phyloP scores from a whole-genome alignment of 2,888 invertebrate species.

The Hypselothyrea guttata region DNA sequence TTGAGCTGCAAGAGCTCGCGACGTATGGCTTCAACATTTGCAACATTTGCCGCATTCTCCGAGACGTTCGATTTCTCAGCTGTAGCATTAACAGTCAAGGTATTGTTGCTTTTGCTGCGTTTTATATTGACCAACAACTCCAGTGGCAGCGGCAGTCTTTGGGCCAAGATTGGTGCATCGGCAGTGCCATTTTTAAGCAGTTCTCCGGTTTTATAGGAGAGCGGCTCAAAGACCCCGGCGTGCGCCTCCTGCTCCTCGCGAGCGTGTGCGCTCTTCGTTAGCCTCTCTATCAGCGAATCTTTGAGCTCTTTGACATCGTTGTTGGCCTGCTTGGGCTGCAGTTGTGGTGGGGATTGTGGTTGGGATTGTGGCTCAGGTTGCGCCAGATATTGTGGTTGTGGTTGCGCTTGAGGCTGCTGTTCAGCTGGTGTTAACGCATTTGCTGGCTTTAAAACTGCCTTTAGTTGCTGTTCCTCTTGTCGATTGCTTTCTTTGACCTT shows the following conservation, averaged over 20 bases:
- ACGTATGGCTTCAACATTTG: slow-evolving; percentile 75
- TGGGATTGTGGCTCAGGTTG: neutral
- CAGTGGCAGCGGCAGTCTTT: slow-evolving; percentile 76
- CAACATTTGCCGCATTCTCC: slow-evolving; percentile 50
- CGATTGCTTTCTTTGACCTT: slow-evolving; percentile 80
- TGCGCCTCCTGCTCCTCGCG: slow-evolving; percentile 64
- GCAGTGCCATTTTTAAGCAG: slow-evolving; percentile 35
- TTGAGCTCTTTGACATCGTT: slow-evolving; percentile 26
- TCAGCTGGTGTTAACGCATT: too few relatives aligned
- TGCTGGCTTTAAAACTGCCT: slow-evolving; percentile 4
- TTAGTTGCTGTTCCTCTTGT: slow-evolving; percentile 45
- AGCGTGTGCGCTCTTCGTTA: slow-evolving; percentile 65
- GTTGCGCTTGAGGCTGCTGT: neutral
- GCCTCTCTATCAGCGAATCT: slow-evolving; percentile 68
- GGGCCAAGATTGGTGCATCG: slow-evolving; percentile 38
- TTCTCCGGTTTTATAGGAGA: slow-evolving; percentile 79
- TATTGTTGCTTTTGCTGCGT: slow-evolving; percentile 48
- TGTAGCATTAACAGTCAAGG: slow-evolving; percentile 7
- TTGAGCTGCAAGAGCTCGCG: slow-evolving; percentile 78
- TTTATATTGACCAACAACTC: slow-evolving; percentile 75
- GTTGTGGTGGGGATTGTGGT: slow-evolving; percentile 7
- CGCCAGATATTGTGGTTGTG: neutral
- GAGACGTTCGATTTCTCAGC: slow-evolving; percentile 25
- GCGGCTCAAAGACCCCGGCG: slow-evolving; percentile 74
- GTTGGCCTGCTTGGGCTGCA: slow-evolving; percentile 13